Evolutionary conservation across 2,113 vertebrate species (phyloP).

Genomic region (Candoia aspera): DNA sequence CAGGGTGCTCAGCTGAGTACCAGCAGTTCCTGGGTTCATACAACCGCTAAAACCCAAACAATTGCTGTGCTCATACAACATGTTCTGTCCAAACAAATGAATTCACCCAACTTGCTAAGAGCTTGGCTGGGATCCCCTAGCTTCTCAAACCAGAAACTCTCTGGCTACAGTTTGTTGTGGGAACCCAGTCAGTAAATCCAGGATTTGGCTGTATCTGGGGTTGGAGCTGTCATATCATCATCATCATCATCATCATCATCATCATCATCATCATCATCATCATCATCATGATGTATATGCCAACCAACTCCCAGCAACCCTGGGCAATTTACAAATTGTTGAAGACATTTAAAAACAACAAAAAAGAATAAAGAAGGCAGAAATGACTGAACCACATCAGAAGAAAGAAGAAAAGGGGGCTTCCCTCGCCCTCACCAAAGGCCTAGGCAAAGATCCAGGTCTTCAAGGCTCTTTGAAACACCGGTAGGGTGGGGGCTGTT

Average conservation of each 20-base stretch:
- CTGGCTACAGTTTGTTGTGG: background rate
- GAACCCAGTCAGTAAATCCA: background rate
- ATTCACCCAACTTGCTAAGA: background rate
- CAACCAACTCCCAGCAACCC: background rate
- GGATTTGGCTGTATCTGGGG: background rate
- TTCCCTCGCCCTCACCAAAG: background rate
- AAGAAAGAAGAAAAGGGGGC: background rate
- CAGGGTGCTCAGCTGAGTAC: too few relatives aligned
- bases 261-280: too few relatives aligned
- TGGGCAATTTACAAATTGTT: background rate
- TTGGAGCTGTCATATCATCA: background rate
- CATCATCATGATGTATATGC: background rate
- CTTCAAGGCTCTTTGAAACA: background rate
- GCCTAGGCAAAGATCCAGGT: background rate
- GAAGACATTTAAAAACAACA: background rate
- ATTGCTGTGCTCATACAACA: background rate
- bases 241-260: background rate
- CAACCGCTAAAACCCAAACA: background rate
- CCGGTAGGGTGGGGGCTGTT: background rate
- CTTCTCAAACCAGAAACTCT: background rate
- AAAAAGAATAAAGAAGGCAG: background rate
- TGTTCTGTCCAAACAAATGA: background rate
- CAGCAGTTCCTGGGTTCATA: background rate
- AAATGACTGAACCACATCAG: background rate
- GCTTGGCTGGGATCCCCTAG: background rate